Percentiles rank a stretch among this genome's conserved stretches.
These are phyloP conservation scores for Meteorus cinctellus DNA, from an alignment of 2,888 invertebrate species.

Conservation along the genomic window DNA sequence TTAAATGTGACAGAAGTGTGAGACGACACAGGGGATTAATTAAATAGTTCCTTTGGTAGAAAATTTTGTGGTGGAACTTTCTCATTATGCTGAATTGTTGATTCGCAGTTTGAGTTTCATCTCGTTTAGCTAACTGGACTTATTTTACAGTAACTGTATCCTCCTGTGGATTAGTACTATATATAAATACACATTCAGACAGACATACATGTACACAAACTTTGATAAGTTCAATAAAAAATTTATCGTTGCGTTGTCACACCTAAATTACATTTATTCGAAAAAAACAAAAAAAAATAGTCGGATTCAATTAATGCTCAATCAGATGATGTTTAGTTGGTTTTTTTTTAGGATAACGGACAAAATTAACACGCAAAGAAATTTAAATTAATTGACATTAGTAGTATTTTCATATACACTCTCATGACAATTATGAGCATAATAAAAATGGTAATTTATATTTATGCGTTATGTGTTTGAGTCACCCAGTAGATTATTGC, in stretches of 20 bases:
- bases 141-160: conserved; percentile 32
- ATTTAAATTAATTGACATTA: neutral
- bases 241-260: neutral
- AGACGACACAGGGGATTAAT: conserved; percentile 40
- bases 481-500: conserved; percentile 12
- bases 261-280: neutral
- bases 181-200: neutral
- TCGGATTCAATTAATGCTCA: neutral
- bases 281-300: neutral
- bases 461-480: neutral
- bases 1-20: conserved; percentile 13
- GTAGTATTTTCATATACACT: neutral
- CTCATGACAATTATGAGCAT: neutral
- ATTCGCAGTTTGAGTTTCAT: conserved; percentile 56
- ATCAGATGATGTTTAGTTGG: neutral
- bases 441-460: neutral
- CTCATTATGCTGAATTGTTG: conserved; percentile 61
- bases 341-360: neutral
- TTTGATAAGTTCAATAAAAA: conserved; percentile 17
- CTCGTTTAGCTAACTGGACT: conserved; percentile 58
- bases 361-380: neutral
- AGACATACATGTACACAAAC: neutral
- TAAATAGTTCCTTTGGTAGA: conserved; percentile 60
- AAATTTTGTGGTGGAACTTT: conserved; percentile 55
- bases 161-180: neutral